phyloP scores from a whole-genome alignment of 2,113 vertebrate genomes.

The Chamaea fasciata region DNA sequence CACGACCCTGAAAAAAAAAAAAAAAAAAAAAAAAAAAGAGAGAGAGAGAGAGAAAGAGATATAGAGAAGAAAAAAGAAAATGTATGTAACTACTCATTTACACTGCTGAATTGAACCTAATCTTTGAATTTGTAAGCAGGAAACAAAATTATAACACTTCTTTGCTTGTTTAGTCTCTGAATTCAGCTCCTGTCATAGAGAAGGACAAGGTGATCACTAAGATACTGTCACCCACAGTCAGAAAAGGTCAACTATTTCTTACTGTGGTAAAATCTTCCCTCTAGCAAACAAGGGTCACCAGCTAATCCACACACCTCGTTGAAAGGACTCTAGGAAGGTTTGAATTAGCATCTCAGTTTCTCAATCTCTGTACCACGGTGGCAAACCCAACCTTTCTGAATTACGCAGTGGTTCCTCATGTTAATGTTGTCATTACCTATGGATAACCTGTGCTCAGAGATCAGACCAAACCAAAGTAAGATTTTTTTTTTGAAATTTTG shows the following conservation, averaged over 20 bases:
- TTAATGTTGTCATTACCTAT: not conserved
- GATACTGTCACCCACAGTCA: not conserved
- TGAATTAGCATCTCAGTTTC: not conserved
- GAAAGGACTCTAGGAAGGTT: not conserved
- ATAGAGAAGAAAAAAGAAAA: not conserved
- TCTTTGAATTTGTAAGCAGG: not conserved
- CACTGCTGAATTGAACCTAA: not conserved
- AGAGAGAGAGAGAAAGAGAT: not conserved
- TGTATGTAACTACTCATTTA: not conserved
- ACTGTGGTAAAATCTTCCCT: not conserved
- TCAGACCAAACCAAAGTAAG: not conserved
- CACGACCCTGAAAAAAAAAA: no score
- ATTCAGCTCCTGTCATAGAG: not conserved
- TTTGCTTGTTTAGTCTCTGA: not conserved
- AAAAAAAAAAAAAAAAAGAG: no score
- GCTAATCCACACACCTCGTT: not conserved
- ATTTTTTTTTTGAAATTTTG: not conserved
- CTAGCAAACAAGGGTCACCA: not conserved
- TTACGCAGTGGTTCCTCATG: not conserved
- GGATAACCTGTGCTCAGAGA: not conserved
- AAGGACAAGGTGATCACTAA: not conserved
- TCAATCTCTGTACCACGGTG: not conserved
- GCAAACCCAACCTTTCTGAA: not conserved
- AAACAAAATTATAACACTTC: not conserved
- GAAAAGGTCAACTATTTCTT: not conserved